Conservation (phyloP, 2,113 vertebrate species). For the Cettia cetti region DNA sequence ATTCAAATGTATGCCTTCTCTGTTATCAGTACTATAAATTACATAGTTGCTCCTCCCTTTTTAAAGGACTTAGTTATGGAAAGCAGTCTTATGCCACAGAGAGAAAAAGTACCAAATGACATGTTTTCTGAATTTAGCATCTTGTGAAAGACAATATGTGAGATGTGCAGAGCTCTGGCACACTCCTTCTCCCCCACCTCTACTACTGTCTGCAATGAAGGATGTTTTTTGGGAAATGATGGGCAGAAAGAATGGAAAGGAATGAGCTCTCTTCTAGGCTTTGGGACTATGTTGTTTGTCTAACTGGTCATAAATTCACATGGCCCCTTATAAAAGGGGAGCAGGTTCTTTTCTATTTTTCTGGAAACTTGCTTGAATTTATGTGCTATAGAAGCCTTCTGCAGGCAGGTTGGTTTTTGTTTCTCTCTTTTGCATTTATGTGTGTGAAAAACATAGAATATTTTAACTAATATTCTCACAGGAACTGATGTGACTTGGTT, state of each 20-base stretch:
- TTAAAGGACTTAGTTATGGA: not conserved
- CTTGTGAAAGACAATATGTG: not conserved
- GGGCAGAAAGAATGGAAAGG: conserved; percentile 12
- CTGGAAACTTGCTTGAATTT: conserved; percentile 69
- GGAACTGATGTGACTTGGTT: conserved; percentile 62
- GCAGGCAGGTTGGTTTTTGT: not conserved
- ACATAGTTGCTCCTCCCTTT: not conserved
- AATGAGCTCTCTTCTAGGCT: conserved; percentile 18
- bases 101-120: not conserved
- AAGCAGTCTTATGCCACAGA: not conserved
- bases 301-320: conserved; percentile 58
- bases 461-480: conserved; percentile 80
- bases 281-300: not conserved
- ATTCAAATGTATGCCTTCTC: not conserved
- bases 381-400: conserved; percentile 37
- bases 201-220: conserved; percentile 73
- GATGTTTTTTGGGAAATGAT: conserved; percentile 31
- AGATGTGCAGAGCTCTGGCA: not conserved
- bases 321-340: conserved; percentile 49
- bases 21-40: not conserved
- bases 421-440: conserved; percentile 31
- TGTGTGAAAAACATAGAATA: conserved; percentile 68
- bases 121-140: conserved; percentile 8
- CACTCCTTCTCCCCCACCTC: not conserved
- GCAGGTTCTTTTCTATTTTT: conserved; percentile 26